Evolutionary conservation across 2,113 vertebrate genomes (phyloP), one percentile per base, ranked within the genome.

Genomic region (Elephantulus edwardii): DNA sequence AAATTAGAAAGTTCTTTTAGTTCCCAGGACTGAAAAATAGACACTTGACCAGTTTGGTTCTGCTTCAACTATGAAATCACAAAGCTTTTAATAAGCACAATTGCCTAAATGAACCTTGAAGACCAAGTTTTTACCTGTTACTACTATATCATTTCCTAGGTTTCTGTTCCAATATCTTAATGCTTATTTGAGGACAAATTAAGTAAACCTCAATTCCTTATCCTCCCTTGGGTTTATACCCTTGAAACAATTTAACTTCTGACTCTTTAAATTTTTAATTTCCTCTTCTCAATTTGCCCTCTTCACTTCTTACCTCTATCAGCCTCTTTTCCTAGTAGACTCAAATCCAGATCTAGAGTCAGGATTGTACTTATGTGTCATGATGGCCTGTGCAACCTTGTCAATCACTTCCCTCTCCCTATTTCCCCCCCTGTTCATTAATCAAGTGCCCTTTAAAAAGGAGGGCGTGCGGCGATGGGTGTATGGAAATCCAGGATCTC

Each of bases 131-230:
- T 90, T 74, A 75, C 75, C 44, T 0, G 24, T 38, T 83, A 92
- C 42, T 52, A 38, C 13, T 71, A 77, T 17, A 56, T 76, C 38
- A 44, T 78, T 72, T 85, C 40, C 6, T 2, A 85, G 40, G 56
- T 70, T 74, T 78, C n/a, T 83, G 48, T 33, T 60, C 72, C 62
- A 42, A 26, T 86, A 83, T 83, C 38, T 38, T 76, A 74, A 77
- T 54, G 60, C 38, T 60, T 48, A 2, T 33, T 50, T 83, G 80
- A 91, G 52, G 88, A 79, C n/a, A 88, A 93, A 88, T 91, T 74
- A 91, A 72, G 8, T 35, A 76, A 83, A 84, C 42, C 70, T 20
- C 2, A 91, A 89, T 91, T 8, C 3, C 35, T 91, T 76, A 30
- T 75, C 33, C 62, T 46, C 52, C n/a, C 22, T 86, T 60, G 50